Conservation (phyloP, 2,113 vertebrate species). For the Pygoscelis adeliae region DNA sequence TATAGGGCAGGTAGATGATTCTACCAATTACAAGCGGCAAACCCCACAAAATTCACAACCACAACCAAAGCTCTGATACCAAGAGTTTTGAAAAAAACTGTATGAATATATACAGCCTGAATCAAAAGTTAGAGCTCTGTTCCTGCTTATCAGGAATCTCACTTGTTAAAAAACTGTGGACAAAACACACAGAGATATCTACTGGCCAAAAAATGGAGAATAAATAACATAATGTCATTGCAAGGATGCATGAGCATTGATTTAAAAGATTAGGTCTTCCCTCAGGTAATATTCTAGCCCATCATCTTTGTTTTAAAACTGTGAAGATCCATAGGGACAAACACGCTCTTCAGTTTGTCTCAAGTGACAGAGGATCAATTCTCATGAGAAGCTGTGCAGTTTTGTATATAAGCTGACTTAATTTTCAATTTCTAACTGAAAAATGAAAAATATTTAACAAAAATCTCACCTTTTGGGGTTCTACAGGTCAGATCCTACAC, state of each 20-base stretch:
- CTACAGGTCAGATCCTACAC: background rate
- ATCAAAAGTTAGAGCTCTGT: background rate
- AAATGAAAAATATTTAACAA: background rate
- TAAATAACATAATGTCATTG: background rate
- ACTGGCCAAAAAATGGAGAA: background rate
- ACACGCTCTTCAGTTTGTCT: background rate
- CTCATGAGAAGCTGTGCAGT: background rate
- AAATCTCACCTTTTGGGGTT: background rate
- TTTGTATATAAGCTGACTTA: background rate
- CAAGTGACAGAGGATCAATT: background rate
- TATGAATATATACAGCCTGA: background rate
- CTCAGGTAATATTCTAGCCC: background rate
- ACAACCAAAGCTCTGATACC: background rate
- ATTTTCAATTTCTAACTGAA: background rate
- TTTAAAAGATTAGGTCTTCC: background rate
- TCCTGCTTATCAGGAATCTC: background rate
- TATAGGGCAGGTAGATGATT: accelerated
- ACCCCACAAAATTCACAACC: background rate
- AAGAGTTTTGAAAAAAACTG: background rate
- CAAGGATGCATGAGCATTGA: background rate
- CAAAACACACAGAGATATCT: background rate
- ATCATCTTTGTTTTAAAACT: background rate
- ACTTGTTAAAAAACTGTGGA: background rate
- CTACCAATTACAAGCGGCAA: background rate
- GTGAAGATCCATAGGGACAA: background rate